Conservation (phyloP, 2,888 invertebrate species). For the Acheta domesticus region DNA sequence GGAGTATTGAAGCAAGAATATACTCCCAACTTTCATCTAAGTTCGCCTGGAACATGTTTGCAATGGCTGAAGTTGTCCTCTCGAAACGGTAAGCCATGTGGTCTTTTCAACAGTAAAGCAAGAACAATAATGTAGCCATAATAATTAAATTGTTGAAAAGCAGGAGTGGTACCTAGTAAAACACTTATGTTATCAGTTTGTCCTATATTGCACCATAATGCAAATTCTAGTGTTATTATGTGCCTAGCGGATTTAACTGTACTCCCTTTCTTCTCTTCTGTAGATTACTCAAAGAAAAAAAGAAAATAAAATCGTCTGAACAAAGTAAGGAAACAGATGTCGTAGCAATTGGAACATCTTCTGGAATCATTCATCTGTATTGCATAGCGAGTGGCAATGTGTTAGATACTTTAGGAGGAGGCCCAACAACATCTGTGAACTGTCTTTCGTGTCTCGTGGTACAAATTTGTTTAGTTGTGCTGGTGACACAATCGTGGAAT, state of each 20-base stretch:
- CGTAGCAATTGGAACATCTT: conserved; percentile 69
- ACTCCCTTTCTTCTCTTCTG: too few relatives aligned
- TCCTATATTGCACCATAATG: too few relatives aligned
- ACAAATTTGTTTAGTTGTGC: conserved; percentile 55
- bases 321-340: conserved; percentile 48
- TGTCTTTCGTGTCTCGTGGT: conserved; percentile 55
- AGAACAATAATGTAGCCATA: not conserved
- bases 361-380: conserved; percentile 69
- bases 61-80: conserved; percentile 63
- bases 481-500: conserved; percentile 56
- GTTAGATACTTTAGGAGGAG: conserved; percentile 56
- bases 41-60: conserved; percentile 77
- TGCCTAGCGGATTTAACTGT: too few relatives aligned
- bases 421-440: conserved; percentile 48
- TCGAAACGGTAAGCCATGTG: conserved; percentile 48
- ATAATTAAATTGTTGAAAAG: not conserved
- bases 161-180: too few relatives aligned
- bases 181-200: too few relatives aligned
- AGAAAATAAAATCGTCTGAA: conserved; percentile 48
- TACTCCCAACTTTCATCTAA: conserved; percentile 78
- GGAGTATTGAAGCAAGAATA: conserved; percentile 81
- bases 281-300: conserved; percentile 47
- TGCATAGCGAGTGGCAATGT: conserved; percentile 64
- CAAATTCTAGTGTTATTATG: too few relatives aligned
- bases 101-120: conserved; percentile 41